phyloP scores from a whole-genome alignment of 2,888 invertebrate species.

The Nesidiocoris tenuis region DNA sequence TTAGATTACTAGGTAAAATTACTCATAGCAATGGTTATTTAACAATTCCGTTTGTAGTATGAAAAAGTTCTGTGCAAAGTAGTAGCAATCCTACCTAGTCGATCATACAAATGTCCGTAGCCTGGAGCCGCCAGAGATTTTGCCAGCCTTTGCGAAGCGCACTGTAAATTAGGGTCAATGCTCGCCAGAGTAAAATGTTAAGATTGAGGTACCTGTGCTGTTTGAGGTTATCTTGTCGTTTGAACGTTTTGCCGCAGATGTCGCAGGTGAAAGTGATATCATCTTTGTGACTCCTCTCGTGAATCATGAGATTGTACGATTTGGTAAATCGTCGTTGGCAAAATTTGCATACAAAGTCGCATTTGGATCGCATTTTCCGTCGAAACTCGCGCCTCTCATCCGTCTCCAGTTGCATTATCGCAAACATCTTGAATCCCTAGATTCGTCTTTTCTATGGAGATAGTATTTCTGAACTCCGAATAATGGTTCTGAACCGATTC shows the following conservation, averaged over 20 bases:
- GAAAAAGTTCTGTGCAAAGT: too few relatives aligned
- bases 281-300: conserved; percentile 97
- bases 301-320: conserved; percentile 97
- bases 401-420: conserved; percentile 85
- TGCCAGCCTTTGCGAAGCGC: too few relatives aligned
- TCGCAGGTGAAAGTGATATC: conserved; percentile 97
- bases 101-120: too few relatives aligned
- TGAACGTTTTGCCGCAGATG: conserved; percentile 96
- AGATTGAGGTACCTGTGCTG: conserved; percentile 95
- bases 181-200: too few relatives aligned
- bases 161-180: too few relatives aligned
- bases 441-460: conserved; percentile 11
- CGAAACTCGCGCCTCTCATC: conserved; percentile 84
- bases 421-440: conserved; percentile 68
- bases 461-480: too few relatives aligned
- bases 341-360: conserved; percentile 97
- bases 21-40: too few relatives aligned
- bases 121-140: too few relatives aligned
- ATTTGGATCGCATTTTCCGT: conserved; percentile 83
- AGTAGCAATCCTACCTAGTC: too few relatives aligned
- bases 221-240: conserved; percentile 93
- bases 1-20: too few relatives aligned
- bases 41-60: too few relatives aligned
- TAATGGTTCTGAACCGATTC: too few relatives aligned
- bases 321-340: conserved; percentile 97